Evolutionary conservation across 2,888 invertebrate genomes (phyloP).

Genomic region (Nemapogon koenigi): DNA sequence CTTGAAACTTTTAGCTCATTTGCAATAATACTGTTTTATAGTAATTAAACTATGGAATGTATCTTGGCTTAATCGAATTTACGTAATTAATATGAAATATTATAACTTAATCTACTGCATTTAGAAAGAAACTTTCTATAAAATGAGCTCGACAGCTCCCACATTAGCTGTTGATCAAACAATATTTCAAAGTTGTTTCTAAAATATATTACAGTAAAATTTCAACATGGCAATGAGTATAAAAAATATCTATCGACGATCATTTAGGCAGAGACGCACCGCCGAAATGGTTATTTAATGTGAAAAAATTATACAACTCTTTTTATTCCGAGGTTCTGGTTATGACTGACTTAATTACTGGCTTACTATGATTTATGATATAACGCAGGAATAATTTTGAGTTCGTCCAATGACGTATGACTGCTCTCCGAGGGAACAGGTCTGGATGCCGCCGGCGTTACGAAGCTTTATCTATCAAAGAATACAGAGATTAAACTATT

Average conservation of each 20-base stretch:
- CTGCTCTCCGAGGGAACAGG: conserved; percentile 41
- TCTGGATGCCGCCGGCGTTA: conserved; percentile 51
- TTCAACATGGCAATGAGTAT: neutral
- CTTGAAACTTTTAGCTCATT: too few relatives aligned
- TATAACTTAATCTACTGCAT: too few relatives aligned
- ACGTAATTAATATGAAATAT: too few relatives aligned
- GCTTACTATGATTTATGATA: conserved; percentile 63
- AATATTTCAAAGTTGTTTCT: conserved; percentile 1
- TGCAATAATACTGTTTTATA: too few relatives aligned
- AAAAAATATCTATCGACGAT: conserved; percentile 39
- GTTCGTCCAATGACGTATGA: conserved; percentile 55
- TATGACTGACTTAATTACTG: conserved; percentile 63
- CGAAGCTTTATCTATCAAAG: conserved; percentile 19
- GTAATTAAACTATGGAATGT: too few relatives aligned
- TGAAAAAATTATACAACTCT: conserved; percentile 55
- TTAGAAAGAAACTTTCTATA: too few relatives aligned
- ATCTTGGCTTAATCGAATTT: too few relatives aligned
- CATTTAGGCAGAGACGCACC: conserved; percentile 36
- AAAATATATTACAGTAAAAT: neutral
- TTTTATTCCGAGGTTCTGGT: conserved; percentile 52
- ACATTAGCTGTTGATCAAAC: conserved; percentile 2
- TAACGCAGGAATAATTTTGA: conserved; percentile 57
- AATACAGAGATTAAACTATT: conserved; percentile 3
- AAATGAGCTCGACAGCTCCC: too few relatives aligned
- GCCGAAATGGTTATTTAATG: conserved; percentile 57